phyloP scores from a whole-genome alignment of 1,140 invertebrate species.

The Pristionchus pacificus region DNA sequence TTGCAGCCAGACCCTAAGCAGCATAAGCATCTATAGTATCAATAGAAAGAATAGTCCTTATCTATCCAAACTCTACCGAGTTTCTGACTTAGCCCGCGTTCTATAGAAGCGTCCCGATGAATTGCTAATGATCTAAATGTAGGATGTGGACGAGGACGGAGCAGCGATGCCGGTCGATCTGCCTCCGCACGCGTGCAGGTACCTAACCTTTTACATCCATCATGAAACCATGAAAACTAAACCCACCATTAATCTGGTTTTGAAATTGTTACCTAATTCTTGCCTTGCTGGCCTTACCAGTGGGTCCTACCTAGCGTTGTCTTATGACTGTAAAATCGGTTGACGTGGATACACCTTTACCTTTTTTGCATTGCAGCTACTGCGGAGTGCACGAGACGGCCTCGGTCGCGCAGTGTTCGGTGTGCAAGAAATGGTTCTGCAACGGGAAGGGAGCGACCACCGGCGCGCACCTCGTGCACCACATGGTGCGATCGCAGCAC shows the following conservation, averaged over 20 bases:
- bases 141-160: slow-evolving; percentile 15
- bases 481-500: slow-evolving; percentile 92
- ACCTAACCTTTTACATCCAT: background rate
- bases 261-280: background rate
- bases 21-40: too few relatives aligned
- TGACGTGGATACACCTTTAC: too few relatives aligned
- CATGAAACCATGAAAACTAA: background rate
- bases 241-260: background rate
- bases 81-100: background rate
- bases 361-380: slow-evolving; percentile 62
- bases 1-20: too few relatives aligned
- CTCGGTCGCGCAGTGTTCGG: slow-evolving; percentile 94
- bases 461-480: slow-evolving; percentile 97
- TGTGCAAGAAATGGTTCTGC: slow-evolving; percentile 99
- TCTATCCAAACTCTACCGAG: too few relatives aligned
- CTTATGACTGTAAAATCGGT: background rate
- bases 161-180: slow-evolving; percentile 20
- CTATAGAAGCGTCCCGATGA: slow-evolving; percentile 5
- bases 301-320: background rate
- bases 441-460: slow-evolving; percentile 96
- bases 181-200: slow-evolving; percentile 55
- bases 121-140: slow-evolving; percentile 19
- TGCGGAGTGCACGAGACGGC: slow-evolving; percentile 97
- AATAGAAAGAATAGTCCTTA: background rate
- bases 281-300: background rate